phyloP scores from a whole-genome alignment of 1,140 invertebrate species.

The Diorhabda carinulata region DNA sequence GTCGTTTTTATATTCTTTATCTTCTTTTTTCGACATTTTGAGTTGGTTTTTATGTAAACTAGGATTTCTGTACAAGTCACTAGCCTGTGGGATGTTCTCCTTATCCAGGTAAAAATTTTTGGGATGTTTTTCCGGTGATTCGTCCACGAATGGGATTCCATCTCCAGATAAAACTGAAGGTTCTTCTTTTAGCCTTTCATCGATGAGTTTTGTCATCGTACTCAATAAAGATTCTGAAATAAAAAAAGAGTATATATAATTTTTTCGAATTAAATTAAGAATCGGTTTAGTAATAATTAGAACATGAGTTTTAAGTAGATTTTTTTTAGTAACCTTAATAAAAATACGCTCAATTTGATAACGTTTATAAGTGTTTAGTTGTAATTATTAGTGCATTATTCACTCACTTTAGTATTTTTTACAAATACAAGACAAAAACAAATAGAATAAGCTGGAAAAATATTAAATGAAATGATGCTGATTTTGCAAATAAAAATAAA shows the following conservation, averaged over 20 bases:
- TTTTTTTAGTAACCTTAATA: too few relatives aligned
- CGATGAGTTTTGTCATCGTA: slow-evolving; percentile 70
- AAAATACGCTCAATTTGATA: too few relatives aligned
- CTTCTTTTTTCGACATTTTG: slow-evolving; percentile 27
- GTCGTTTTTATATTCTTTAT: slow-evolving; percentile 40
- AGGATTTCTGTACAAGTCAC: slow-evolving; percentile 45
- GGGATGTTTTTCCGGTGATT: slow-evolving; percentile 49
- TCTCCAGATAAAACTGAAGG: slow-evolving; percentile 19
- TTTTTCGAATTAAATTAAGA: too few relatives aligned
- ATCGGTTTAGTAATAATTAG: too few relatives aligned
- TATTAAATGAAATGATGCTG: too few relatives aligned
- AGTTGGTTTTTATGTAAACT: slow-evolving; percentile 46
- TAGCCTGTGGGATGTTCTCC: slow-evolving; percentile 39
- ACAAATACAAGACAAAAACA: too few relatives aligned
- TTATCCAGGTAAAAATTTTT: slow-evolving; percentile 34
- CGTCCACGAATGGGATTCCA: slow-evolving; percentile 54
- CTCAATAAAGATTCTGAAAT: slow-evolving; percentile 28
- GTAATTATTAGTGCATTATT: too few relatives aligned
- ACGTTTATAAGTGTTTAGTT: too few relatives aligned
- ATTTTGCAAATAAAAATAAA: too few relatives aligned
- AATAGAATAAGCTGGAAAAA: too few relatives aligned
- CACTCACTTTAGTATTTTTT: too few relatives aligned
- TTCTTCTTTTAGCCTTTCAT: slow-evolving; percentile 60
- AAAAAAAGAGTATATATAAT: neutral
- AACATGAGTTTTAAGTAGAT: too few relatives aligned